These are phyloP conservation scores for Eumaeus atala DNA, from an alignment of 1,140 invertebrate species.

Conservation along the genomic window DNA sequence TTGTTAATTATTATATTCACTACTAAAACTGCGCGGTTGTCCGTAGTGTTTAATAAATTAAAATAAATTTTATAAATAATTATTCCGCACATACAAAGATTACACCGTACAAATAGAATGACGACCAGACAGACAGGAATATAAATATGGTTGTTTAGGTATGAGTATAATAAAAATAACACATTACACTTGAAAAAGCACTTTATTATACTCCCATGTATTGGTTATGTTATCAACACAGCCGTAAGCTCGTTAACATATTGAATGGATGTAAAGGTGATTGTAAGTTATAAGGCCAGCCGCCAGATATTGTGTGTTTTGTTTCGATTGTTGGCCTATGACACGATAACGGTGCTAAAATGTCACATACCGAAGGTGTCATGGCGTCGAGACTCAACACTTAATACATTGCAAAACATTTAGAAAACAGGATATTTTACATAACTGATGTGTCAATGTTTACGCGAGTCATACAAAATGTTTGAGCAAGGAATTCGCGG, in stretches of 20 bases:
- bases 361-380: slow-evolving; percentile 64
- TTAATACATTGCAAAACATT: slow-evolving; percentile 55
- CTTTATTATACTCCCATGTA: no score
- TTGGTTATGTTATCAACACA: no score
- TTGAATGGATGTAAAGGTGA: slow-evolving; percentile 2
- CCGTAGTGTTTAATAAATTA: no score
- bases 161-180: no score
- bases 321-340: slow-evolving; percentile 21
- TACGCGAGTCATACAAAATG: slow-evolving; percentile 27
- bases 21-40: no score
- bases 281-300: not conserved
- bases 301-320: not conserved
- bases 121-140: no score
- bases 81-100: no score
- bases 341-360: slow-evolving; percentile 42
- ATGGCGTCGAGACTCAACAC: slow-evolving; percentile 52
- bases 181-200: no score
- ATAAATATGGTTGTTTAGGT: no score
- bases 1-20: no score
- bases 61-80: no score
- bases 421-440: slow-evolving; percentile 59
- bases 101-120: no score
- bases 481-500: slow-evolving; percentile 22
- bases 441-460: slow-evolving; percentile 43
- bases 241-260: not conserved